Evolutionary conservation across 2,113 vertebrate species (phyloP), one percentile per base, ranked within the genome.

Genomic region (Brachypodius melanocephalos): DNA sequence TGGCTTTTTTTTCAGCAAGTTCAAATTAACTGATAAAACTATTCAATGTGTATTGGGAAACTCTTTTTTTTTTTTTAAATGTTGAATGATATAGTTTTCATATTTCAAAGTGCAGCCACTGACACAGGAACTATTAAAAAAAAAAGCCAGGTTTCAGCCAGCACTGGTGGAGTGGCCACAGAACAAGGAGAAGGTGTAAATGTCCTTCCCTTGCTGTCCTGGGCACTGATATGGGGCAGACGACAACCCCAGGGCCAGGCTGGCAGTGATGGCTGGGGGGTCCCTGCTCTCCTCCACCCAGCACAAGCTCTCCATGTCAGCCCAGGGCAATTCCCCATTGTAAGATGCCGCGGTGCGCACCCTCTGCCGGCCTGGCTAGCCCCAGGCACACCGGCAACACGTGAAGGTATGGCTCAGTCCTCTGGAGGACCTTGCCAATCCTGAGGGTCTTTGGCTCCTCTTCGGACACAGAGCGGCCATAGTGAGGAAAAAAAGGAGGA

Each of bases 221-320:
- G 97, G 96, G 90, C 66, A 76, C 96, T 94, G 97, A 96, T 93
- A 90, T 72, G 73, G 92, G 97, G 94, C 97, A 98, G 97, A 96
- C 90, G 89, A 84, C 97, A 96, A 95, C 95, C 95, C 72, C 77
- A 78, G 90, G 98, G 96, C 96, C 97, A 96, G 92, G 85, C 51
- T 72, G 84, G 22, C 12, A 24, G 9, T 2, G 16, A 21, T 51
- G 63, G 17, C 38, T 46, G 7, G 6, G 16, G 29, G 17, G 9
- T 26, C 9, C 6, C 9, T 31, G 8, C 40, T 25, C 9, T 54
- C 14, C 52, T 67, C 21, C 26, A 32, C 5, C 8, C n/a, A 48
- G 9, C 1, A 1, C 45, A 66, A 8, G 8, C 8, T 7, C 14
- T 59, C 48, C 1, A 2, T 31, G 24, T 46, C 25, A 48, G 49